These are phyloP conservation scores for Drosophila gunungcola DNA, from an alignment of 1,140 invertebrate species.

Conservation along the genomic window DNA sequence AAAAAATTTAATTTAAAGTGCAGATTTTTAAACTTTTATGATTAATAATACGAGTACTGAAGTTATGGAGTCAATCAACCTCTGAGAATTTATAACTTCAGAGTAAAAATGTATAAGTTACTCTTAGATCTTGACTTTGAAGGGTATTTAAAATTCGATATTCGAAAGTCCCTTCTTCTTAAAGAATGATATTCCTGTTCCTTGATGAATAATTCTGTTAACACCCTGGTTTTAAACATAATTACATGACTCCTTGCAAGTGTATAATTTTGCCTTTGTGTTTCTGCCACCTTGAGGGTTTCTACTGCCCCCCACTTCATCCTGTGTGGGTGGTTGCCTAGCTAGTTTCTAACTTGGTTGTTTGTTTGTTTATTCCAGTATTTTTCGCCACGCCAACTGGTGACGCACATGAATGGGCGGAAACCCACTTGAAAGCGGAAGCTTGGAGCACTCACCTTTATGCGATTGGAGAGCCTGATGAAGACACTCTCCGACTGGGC, in stretches of 20 bases:
- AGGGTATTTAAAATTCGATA: neutral
- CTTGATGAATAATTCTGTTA: neutral
- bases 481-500: constrained; percentile 97
- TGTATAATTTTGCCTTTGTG: constrained; percentile 21
- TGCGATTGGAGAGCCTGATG: constrained; percentile 96
- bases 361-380: constrained; percentile 19
- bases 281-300: constrained; percentile 1
- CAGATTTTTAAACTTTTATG: no score
- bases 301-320: neutral
- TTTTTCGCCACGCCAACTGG: constrained; percentile 19
- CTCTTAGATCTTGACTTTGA: neutral
- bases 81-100: no score
- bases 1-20: no score
- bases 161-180: neutral
- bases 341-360: constrained; percentile 15
- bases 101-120: neutral
- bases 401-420: constrained; percentile 26
- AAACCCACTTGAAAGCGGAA: neutral
- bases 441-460: constrained; percentile 89
- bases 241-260: constrained; percentile 10
- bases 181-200: no score
- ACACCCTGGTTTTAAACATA: neutral
- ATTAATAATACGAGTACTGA: neutral
- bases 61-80: neutral
- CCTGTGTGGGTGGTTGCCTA: constrained; percentile 42